Evolutionary conservation across 2,888 invertebrate species (phyloP).

Genomic region (Fragum sueziense): DNA sequence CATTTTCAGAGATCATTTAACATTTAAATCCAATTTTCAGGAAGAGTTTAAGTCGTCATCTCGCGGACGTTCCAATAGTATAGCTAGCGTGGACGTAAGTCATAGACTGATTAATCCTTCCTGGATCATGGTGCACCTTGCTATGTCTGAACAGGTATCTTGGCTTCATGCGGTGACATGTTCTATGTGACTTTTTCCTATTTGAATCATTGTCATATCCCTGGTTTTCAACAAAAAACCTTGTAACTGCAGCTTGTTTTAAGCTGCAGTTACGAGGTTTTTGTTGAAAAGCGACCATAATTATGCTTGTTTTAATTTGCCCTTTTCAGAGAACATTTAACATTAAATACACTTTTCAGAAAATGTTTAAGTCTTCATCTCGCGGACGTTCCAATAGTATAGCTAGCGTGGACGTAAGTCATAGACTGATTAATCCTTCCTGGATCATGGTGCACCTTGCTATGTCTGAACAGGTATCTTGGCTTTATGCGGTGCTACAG

Average conservation of each 20-base stretch:
- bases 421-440: conserved; percentile 18
- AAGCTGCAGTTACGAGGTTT: too few relatives aligned
- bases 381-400: conserved; percentile 18
- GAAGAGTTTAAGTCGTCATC: conserved; percentile 22
- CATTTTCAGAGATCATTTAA: too few relatives aligned
- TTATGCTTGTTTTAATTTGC: too few relatives aligned
- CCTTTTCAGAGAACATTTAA: too few relatives aligned
- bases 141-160: conserved; percentile 12
- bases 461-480: conserved; percentile 10
- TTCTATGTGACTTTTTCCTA: background rate
- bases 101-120: conserved; percentile 19
- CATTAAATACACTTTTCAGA: conserved; percentile 14
- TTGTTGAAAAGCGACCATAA: too few relatives aligned
- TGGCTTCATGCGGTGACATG: too few relatives aligned
- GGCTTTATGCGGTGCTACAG: background rate
- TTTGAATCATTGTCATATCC: too few relatives aligned
- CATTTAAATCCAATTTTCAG: too few relatives aligned
- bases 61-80: conserved; percentile 16
- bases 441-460: conserved; percentile 32
- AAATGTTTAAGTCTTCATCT: conserved; percentile 25
- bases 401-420: conserved; percentile 25
- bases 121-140: conserved; percentile 30
- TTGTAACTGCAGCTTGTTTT: too few relatives aligned
- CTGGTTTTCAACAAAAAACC: conserved; percentile 14
- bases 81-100: conserved; percentile 26